These are phyloP conservation scores for Habrosyne pyritoides DNA, from an alignment of 2,888 invertebrate species.

Conservation along the genomic window DNA sequence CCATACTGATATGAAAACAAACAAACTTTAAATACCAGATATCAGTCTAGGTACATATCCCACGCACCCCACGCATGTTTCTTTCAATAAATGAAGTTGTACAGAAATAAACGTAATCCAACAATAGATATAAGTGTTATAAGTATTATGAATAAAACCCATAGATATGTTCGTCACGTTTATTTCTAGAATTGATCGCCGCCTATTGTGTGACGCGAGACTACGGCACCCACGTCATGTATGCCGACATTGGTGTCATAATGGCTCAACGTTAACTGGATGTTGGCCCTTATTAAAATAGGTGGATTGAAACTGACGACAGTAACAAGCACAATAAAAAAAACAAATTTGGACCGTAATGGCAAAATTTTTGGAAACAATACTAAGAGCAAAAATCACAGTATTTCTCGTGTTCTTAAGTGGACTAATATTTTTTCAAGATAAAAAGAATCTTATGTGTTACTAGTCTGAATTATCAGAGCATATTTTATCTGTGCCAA, in stretches of 20 bases:
- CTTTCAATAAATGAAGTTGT: neutral
- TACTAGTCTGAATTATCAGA: no score
- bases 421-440: no score
- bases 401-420: no score
- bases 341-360: no score
- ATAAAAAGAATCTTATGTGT: no score
- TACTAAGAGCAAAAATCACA: no score
- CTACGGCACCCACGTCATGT: slow-evolving; percentile 6
- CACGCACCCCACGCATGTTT: neutral
- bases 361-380: no score
- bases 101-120: neutral
- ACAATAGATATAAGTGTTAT: slow-evolving; percentile 24
- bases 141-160: slow-evolving; percentile 12
- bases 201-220: slow-evolving; percentile 16
- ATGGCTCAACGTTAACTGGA: neutral
- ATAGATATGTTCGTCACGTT: slow-evolving; percentile 25
- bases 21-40: neutral
- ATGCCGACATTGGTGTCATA: neutral
- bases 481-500: no score
- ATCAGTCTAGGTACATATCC: neutral
- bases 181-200: slow-evolving; percentile 30
- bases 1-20: no score
- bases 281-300: neutral
- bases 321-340: no score
- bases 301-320: no score